phyloP scores from a whole-genome alignment of 2,113 vertebrate genomes.

The Corvus cornix region DNA sequence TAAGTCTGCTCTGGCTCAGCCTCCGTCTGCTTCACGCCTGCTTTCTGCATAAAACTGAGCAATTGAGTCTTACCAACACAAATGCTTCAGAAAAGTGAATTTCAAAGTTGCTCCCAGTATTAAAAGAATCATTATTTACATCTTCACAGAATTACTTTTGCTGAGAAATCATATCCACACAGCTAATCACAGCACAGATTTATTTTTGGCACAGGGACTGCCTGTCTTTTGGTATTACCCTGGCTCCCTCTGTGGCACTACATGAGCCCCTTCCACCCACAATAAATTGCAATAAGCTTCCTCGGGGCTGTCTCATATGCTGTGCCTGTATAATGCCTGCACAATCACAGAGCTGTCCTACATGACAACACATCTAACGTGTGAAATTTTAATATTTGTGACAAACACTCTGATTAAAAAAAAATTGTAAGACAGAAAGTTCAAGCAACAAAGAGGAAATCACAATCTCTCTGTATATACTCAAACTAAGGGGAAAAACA shows the following conservation, averaged over 20 bases:
- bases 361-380: background rate
- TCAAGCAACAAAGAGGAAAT: background rate
- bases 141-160: background rate
- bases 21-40: background rate
- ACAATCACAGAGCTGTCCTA: background rate
- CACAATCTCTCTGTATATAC: background rate
- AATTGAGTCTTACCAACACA: background rate
- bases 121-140: slow-evolving; percentile 24
- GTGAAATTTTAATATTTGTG: background rate
- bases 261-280: background rate
- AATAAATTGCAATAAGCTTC: background rate
- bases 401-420: background rate
- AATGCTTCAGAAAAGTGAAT: background rate
- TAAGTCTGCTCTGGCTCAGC: background rate
- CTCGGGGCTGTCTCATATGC: background rate
- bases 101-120: background rate
- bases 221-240: background rate
- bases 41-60: background rate
- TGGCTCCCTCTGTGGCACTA: background rate
- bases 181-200: background rate
- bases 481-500: background rate
- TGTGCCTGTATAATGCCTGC: background rate
- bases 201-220: background rate
- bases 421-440: background rate
- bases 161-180: background rate